Percentiles rank a stretch among this genome's conserved stretches.
phyloP scores from a whole-genome alignment of 1,140 invertebrate genomes.

The Macrocentrus cingulum region DNA sequence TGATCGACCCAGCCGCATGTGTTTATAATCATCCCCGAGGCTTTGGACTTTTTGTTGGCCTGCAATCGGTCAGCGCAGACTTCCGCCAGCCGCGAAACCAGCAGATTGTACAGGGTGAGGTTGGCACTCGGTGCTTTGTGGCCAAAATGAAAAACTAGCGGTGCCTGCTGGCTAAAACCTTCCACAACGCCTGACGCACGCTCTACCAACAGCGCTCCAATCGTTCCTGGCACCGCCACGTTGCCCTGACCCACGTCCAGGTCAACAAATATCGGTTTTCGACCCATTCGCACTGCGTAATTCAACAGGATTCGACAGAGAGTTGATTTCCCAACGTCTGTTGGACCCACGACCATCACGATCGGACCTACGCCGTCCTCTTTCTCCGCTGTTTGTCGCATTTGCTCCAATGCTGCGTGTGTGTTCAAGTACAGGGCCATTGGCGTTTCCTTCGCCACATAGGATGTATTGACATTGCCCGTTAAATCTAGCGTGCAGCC shows the following conservation, averaged over 20 bases:
- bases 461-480: constrained; percentile 89
- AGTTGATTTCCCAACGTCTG: constrained; percentile 96
- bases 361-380: constrained; percentile 70
- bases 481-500: constrained; percentile 84
- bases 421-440: constrained; percentile 96
- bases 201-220: constrained; percentile 88
- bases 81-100: constrained; percentile 83
- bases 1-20: constrained; percentile 97
- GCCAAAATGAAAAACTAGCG: constrained; percentile 93
- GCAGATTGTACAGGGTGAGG: constrained; percentile 80
- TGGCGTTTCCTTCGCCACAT: constrained; percentile 93
- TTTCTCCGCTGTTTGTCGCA: constrained; percentile 77
- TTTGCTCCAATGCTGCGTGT: constrained; percentile 89
- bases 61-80: constrained; percentile 84
- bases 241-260: constrained; percentile 95
- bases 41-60: constrained; percentile 82
- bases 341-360: constrained; percentile 90
- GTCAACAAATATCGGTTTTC: constrained; percentile 89
- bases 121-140: constrained; percentile 80
- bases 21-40: constrained; percentile 95
- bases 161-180: constrained; percentile 88
- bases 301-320: constrained; percentile 88
- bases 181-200: constrained; percentile 89
- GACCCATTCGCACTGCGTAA: constrained; percentile 86
- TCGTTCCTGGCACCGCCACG: constrained; percentile 91